Evolutionary conservation across 1,140 invertebrate genomes (phyloP), one percentile per base, ranked within the genome.

Genomic region (Hestina assimilis): DNA sequence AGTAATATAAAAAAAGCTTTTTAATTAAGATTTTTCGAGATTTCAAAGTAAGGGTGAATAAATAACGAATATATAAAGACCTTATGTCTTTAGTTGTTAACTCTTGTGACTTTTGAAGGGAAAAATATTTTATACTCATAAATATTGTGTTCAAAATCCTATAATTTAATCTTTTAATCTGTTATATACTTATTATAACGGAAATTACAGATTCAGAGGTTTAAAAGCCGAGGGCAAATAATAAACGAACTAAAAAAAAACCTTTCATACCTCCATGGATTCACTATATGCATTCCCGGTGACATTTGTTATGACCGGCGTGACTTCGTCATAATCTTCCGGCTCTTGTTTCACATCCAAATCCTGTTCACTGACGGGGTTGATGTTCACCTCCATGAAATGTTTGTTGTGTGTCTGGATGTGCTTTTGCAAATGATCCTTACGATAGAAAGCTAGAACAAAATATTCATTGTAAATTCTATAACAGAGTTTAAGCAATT

Each of bases 351-450:
- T 73, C 8, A 63, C 51, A 0, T 62, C 62, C 1, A 69, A 8
- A 47, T 81, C 76, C 15, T 70, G 51, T 48, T 76, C 81, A 5
- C 67, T 87, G 63, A 91, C 89, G 55, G 52, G 42, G n/a, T 60
- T 46, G 4, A 71, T 24, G 31, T 68, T 75, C 11, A 75, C 61
- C 1, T 72, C 73, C 20, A 74, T 21, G 28, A 79, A 77, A 12
- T 73, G 91, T 19, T 93, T 91, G 40, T 92, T 86, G 74, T 95
- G 94, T 0, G 92, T 94, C 52, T 93, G 90, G 5, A 94, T 89
- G 65, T 95, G 93, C 66, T 95, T 95, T 55, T 92, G 89, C 21
- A 95, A 84, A 73, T 95, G 94, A 69, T 95, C 94, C 59, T 94
- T 94, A 9, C 94, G 90, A 74, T 95, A 94, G 64, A 95, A 95